Base-by-base conservation (phyloP, 2,113 vertebrate species). In the Centropus unirufus region DNA sequence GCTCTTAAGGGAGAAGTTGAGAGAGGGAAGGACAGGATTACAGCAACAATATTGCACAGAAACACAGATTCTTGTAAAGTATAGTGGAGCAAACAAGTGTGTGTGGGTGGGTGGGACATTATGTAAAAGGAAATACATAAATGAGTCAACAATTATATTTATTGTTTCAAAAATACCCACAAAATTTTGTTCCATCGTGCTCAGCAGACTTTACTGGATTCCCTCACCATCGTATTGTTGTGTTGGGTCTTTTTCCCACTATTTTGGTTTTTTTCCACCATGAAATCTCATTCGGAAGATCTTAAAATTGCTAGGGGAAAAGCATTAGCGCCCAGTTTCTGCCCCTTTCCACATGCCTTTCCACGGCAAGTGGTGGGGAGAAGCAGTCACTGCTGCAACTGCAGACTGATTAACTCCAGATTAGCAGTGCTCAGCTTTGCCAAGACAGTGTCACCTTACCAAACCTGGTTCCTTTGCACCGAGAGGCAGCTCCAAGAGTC, bases 91-190 rank as follows among this genome's bases (percentile, higher is more conserved):
- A 81, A 78, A 59, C 20, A 74, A 78, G 49, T 23, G 7, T 49
- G 39, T 34, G n/a, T 20, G 54, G 9, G 57, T 17, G 42, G 27
- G 12, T 27, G 51, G 39, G 51, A 67, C 14, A 49, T 84, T 49
- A 92, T 73, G 40, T 84, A 82, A 92, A 92, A 84, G 40, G 40
- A 93, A 94, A 91, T 68, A 85, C 19, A 80, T 59, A 91, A 87
- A 91, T 68, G 44, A 87, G 26, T 72, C 87, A 93, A 89, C 55
- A 79, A 84, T 78, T 80, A 67, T 18, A 93, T 83, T 76, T 74
- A 77, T 52, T 89, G 40, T 55, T 58, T 93, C 61, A 49, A 89
- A 89, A 92, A 92, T 61, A 89, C 8, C n/a, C 74, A 46, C 12
- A 14, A 54, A 46, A 58, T 87, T 91, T 79, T 91, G 64, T 87